Percentiles rank a stretch among this genome's conserved stretches.
phyloP scores from a whole-genome alignment of 2,888 invertebrate genomes.

The Drosophila tanythrix region DNA sequence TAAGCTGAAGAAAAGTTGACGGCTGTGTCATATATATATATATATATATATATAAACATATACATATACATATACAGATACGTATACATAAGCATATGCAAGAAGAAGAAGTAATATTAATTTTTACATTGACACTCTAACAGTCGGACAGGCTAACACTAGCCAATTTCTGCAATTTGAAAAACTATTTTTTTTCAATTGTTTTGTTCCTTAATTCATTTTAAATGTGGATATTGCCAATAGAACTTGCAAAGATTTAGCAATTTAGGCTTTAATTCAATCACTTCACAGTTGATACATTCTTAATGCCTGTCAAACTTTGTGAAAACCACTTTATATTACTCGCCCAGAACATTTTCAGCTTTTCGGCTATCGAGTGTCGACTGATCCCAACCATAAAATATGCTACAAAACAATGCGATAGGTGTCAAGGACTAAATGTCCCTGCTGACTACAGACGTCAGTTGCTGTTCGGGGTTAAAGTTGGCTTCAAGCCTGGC shows the following conservation, averaged over 20 bases:
- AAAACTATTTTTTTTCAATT: not conserved
- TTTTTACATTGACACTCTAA: not conserved
- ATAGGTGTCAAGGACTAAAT: not conserved
- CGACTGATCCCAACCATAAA: not conserved
- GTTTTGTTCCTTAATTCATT: not conserved
- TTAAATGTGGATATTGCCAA: not conserved
- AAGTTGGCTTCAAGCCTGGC: constrained; percentile 23
- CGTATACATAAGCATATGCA: no score
- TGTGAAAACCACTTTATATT: not conserved
- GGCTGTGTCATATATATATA: constrained; percentile 8
- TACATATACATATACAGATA: not conserved
- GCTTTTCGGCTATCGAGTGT: not conserved
- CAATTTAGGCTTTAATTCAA: not conserved
- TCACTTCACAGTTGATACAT: not conserved
- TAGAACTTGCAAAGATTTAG: not conserved
- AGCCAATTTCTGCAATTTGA: not conserved
- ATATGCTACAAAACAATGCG: constrained; percentile 13
- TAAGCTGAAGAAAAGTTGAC: constrained; percentile 47
- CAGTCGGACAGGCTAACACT: no score
- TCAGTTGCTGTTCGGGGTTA: constrained; percentile 19
- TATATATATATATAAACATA: not conserved
- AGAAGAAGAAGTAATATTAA: not conserved
- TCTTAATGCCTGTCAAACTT: not conserved
- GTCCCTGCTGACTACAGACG: constrained; percentile 26
- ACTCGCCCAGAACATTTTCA: not conserved